Evolutionary conservation across 2,888 invertebrate genomes (phyloP), one percentile per base, ranked within the genome.

Genomic region (Andrena praecox): DNA sequence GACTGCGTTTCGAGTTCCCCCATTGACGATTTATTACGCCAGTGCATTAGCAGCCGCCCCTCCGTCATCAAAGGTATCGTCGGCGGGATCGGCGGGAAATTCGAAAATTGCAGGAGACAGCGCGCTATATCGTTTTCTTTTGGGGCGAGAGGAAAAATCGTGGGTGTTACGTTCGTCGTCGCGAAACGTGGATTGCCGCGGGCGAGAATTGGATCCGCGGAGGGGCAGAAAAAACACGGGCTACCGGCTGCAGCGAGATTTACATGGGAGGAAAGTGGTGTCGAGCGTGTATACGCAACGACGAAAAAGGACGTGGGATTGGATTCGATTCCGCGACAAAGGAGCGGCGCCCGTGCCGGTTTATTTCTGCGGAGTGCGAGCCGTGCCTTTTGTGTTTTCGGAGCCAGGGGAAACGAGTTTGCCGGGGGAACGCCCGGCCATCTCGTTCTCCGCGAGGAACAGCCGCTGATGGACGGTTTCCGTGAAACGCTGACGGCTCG

Each of bases 1-100:
- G 10, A 75, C 79, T 66, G 35, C 74, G 52, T 80, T 77, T 54
- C 78, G 60, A 24, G 73, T 52, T 75, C 75, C 64, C 64, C 29
- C 62, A 48, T 50, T n/a, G 20, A 2, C 56, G 54, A 77, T 77
- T 72, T 66, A 62, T 63, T 48, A 35, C 64, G 12, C 29, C 42
- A 24, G 48, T 12, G 24, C 31, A n/a, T 63, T 63, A 42, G 0
- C 63, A 16, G 31, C 7, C 6, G 31, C 31, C 24, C 27, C 24
- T 24, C 10, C 24, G 24, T 24, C 56, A 56, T 56, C 24, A 27
- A 20, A 27, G 24, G 24, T 24, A 56, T 56, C 24, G 24, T 5
- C 20, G 10, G 4, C 1, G 33, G 5, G 12, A 63, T 33, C 62
- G 33, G 12, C 33, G 8, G 62, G 33, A 24, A 63, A n/a, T 16